phyloP scores from a whole-genome alignment of 2,888 invertebrate genomes.

The Drosophila pullipes region DNA sequence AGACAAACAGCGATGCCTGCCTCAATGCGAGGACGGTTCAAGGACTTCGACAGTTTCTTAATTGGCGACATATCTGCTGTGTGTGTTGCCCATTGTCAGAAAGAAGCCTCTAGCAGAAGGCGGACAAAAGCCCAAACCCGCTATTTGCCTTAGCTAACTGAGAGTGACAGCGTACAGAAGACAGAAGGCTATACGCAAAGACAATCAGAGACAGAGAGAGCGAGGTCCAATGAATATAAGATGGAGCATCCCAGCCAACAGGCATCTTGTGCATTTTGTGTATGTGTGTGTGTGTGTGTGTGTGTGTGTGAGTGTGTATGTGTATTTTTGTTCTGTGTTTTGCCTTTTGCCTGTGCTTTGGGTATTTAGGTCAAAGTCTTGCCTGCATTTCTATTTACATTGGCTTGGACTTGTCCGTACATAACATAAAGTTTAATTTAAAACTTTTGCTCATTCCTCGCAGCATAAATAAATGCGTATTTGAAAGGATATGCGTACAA shows the following conservation, averaged over 20 bases:
- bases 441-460: conserved; percentile 63
- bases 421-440: conserved; percentile 72
- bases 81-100: conserved; percentile 35
- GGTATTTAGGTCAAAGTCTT: conserved; percentile 73
- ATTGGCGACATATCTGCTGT: conserved; percentile 54
- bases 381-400: conserved; percentile 64
- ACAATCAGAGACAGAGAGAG: conserved; percentile 13
- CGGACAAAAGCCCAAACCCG: conserved; percentile 18
- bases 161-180: conserved; percentile 41
- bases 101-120: conserved; percentile 20
- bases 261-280: conserved; percentile 44
- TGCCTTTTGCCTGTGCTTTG: conserved; percentile 30
- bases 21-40: conserved; percentile 9
- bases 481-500: conserved; percentile 52
- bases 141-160: conserved; percentile 53
- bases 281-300: not conserved
- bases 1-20: conserved; percentile 5
- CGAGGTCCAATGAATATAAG: not conserved
- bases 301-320: not conserved
- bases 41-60: conserved; percentile 42
- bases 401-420: conserved; percentile 46
- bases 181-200: conserved; percentile 15
- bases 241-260: conserved; percentile 3
- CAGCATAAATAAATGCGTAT: conserved; percentile 69
- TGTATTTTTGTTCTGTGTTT: not conserved